Conservation (phyloP, 2,797 vertebrate genomes). For the Liparis tanakae region DNA sequence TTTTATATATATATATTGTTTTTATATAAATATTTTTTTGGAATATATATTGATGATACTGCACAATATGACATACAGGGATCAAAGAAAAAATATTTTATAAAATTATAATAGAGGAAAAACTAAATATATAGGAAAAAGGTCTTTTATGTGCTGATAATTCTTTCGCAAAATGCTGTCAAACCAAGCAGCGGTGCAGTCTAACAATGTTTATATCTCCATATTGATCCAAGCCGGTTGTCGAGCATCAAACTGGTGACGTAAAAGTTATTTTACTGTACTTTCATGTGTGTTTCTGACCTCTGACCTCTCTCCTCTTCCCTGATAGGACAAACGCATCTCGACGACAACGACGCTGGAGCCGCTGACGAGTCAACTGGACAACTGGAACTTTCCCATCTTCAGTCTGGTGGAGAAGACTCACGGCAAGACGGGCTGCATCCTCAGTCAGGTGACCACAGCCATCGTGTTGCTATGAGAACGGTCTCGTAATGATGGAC, state of each 20-base stretch:
- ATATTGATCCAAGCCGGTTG: background rate
- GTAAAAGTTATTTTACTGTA: background rate
- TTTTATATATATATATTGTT: no score
- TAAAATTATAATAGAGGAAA: no score
- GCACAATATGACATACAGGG: no score
- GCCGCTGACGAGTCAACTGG: slow-evolving; percentile 89
- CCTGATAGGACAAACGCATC: slow-evolving; percentile 86
- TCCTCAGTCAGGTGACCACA: slow-evolving; percentile 90
- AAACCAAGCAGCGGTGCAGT: background rate
- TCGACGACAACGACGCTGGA: slow-evolving; percentile 89
- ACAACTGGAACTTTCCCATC: slow-evolving; percentile 98
- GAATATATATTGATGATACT: no score
- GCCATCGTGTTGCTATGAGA: slow-evolving; percentile 10
- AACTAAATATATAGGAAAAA: no score
- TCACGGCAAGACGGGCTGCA: slow-evolving; percentile 89
- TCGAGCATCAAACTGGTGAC: background rate
- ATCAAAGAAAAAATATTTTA: no score
- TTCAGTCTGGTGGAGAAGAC: slow-evolving; percentile 96
- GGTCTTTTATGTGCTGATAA: background rate
- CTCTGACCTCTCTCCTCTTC: background rate
- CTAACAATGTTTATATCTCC: background rate
- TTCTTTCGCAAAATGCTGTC: background rate
- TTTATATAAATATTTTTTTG: no score
- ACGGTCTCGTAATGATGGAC: background rate
- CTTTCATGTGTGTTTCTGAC: background rate